Conservation (phyloP, 2,797 vertebrate species). For the Enteromius fasciolatus region DNA sequence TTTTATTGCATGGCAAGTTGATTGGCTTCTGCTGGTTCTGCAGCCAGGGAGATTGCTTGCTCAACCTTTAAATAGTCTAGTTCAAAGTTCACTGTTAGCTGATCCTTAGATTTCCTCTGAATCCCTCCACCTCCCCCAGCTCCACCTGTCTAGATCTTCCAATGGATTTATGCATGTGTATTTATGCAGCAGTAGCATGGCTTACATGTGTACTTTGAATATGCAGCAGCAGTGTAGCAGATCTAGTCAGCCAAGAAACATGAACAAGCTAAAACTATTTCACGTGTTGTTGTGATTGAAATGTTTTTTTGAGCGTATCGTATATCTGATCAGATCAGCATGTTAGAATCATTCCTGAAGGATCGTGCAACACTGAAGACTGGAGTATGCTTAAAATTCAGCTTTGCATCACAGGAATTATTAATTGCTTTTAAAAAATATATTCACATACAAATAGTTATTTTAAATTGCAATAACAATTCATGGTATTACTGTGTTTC, state of each 20-base stretch:
- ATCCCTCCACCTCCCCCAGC: not conserved
- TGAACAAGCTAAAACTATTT: not conserved
- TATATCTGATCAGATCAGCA: not conserved
- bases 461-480: not conserved
- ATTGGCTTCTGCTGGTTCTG: not conserved
- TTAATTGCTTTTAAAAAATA: not conserved
- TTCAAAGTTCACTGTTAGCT: not conserved
- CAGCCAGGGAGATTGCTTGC: not conserved
- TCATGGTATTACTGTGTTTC: not conserved
- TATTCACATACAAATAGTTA: not conserved
- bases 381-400: not conserved
- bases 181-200: not conserved
- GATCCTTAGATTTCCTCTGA: not conserved
- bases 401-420: not conserved
- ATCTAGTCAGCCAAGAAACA: not conserved
- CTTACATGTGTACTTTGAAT: not conserved
- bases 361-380: not conserved
- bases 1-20: not conserved
- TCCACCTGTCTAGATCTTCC: not conserved
- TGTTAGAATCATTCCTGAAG: not conserved
- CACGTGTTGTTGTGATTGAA: not conserved
- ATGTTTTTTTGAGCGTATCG: not conserved
- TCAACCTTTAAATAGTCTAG: not conserved
- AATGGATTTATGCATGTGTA: not conserved
- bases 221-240: not conserved